Percentiles rank a stretch among this genome's conserved stretches.
Evolutionary conservation across 2,888 invertebrate species (phyloP).

Genomic region (Drosophila emarginata): DNA sequence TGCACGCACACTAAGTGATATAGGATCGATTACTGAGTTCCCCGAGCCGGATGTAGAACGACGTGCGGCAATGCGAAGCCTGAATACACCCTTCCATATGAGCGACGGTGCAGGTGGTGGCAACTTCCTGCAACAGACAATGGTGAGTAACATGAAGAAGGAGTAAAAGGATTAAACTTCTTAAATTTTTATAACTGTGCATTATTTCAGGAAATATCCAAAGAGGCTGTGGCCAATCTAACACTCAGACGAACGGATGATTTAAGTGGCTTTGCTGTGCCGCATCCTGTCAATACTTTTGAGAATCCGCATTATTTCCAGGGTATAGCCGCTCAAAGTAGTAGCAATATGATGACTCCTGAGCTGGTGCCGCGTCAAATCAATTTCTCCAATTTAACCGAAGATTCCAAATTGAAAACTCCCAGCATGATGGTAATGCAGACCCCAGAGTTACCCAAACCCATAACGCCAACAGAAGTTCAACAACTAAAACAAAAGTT

Average conservation of each 20-base stretch:
- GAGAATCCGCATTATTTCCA: conserved; percentile 82
- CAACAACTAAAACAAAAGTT: conserved; percentile 80
- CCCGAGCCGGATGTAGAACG: conserved; percentile 87
- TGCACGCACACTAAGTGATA: conserved; percentile 88
- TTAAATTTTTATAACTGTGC: background rate
- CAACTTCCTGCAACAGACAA: conserved; percentile 72
- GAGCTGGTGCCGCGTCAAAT: conserved; percentile 80
- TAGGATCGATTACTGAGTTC: conserved; percentile 88
- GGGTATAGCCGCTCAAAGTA: conserved; percentile 64
- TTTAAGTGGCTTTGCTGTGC: conserved; percentile 69
- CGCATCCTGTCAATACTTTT: conserved; percentile 78
- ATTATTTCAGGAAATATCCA: conserved; percentile 75
- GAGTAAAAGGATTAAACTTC: background rate
- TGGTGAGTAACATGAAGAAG: conserved; percentile 59
- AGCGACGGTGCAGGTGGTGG: conserved; percentile 62
- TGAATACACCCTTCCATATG: conserved; percentile 71
- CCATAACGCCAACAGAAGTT: conserved; percentile 49
- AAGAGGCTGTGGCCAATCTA: conserved; percentile 78
- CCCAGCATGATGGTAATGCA: conserved; percentile 49
- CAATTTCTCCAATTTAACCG: conserved; percentile 83
- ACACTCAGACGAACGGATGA: conserved; percentile 79
- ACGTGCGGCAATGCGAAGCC: conserved; percentile 80
- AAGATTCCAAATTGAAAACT: conserved; percentile 80
- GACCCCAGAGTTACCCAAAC: conserved; percentile 76
- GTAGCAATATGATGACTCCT: conserved; percentile 60